These are phyloP conservation scores for Lagopus leucura DNA, from an alignment of 2,113 vertebrate species.

Conservation along the genomic window DNA sequence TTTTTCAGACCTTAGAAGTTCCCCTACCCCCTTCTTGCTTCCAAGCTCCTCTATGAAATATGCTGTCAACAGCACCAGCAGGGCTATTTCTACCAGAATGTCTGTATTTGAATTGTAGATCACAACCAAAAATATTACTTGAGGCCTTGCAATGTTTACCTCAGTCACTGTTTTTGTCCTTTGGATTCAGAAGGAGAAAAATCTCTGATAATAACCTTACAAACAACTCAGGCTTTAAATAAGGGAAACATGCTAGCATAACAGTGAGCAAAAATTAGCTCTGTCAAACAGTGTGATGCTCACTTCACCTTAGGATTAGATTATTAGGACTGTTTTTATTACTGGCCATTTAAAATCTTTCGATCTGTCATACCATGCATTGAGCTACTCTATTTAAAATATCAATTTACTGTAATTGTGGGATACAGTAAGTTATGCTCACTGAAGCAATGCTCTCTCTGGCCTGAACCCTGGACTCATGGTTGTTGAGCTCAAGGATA, in stretches of 20 bases:
- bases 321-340: neutral
- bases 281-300: neutral
- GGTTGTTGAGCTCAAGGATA: neutral
- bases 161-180: neutral
- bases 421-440: neutral
- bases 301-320: neutral
- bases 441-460: neutral
- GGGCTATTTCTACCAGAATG: neutral
- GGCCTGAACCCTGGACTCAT: neutral
- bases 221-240: neutral
- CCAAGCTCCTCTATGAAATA: neutral
- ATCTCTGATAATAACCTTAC: neutral
- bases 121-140: neutral
- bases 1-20: neutral
- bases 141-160: neutral
- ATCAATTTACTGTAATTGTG: neutral
- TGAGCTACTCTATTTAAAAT: neutral
- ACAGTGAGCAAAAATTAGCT: neutral
- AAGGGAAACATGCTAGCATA: neutral
- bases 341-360: neutral
- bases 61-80: fast-evolving
- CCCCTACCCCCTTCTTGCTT: neutral
- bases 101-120: neutral
- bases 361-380: neutral
- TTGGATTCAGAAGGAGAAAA: neutral